These are phyloP conservation scores for Diaperis boleti DNA, from an alignment of 2,888 invertebrate genomes.

Conservation along the genomic window DNA sequence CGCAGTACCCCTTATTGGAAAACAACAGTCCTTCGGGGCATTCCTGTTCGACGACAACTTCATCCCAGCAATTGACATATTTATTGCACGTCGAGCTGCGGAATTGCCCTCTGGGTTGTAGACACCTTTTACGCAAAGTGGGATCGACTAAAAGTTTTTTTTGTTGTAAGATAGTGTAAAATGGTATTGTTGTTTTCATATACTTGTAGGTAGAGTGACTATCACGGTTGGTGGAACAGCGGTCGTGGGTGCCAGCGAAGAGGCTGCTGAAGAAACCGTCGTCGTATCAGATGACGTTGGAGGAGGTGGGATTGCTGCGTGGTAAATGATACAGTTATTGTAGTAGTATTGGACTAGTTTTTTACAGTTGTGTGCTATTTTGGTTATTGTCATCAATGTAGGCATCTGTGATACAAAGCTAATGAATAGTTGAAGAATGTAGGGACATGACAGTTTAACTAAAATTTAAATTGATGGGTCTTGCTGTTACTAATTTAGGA, in stretches of 20 bases:
- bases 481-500: too few species aligned
- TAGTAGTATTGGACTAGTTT: background rate
- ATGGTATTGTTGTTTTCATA: too few species aligned
- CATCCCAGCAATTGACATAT: constrained; percentile 81
- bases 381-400: too few species aligned
- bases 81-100: constrained; percentile 73
- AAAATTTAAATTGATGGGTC: too few species aligned
- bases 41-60: constrained; percentile 74
- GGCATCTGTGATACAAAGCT: too few species aligned
- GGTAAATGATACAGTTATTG: constrained; percentile 9
- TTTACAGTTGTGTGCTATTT: too few species aligned
- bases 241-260: constrained; percentile 32
- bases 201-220: constrained; percentile 42
- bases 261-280: constrained; percentile 22
- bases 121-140: constrained; percentile 60
- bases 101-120: constrained; percentile 72
- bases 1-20: constrained; percentile 72
- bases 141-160: constrained; percentile 40
- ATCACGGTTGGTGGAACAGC: constrained; percentile 31
- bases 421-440: too few species aligned
- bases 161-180: background rate
- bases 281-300: constrained; percentile 8
- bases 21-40: constrained; percentile 76
- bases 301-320: constrained; percentile 18
- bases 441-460: too few species aligned